Evolutionary conservation across 2,888 invertebrate genomes (phyloP).

Genomic region (Polietes domitor): DNA sequence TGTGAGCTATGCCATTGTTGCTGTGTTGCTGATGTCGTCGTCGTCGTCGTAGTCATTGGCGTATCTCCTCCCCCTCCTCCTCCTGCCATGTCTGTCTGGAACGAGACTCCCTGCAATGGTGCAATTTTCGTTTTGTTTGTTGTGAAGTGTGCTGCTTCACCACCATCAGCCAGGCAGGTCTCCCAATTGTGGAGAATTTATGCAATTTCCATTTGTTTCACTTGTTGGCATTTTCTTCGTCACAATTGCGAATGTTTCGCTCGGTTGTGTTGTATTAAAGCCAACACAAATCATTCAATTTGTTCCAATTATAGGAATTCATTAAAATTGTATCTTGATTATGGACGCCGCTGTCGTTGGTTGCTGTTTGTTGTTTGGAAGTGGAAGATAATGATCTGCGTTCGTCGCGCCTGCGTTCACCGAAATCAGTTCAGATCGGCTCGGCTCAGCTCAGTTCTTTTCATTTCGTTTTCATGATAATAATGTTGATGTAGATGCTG

Average conservation of each 20-base stretch:
- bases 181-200: neutral
- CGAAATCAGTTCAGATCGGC: slow-evolving; percentile 5
- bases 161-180: neutral
- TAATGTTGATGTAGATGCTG: neutral
- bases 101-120: neutral
- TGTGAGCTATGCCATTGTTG: neutral
- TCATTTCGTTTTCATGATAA: slow-evolving; percentile 1
- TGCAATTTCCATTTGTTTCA: slow-evolving; percentile 17
- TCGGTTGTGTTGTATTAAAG: neutral
- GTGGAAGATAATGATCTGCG: neutral
- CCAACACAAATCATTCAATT: slow-evolving; percentile 49
- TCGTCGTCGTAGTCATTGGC: slow-evolving; percentile 42
- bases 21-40: slow-evolving; percentile 32
- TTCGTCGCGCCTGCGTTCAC: slow-evolving; percentile 49
- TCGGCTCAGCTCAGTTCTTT: neutral
- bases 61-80: slow-evolving; percentile 38
- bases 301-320: slow-evolving; percentile 50
- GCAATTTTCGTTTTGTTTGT: slow-evolving; percentile 25
- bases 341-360: neutral
- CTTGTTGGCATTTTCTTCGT: slow-evolving; percentile 6
- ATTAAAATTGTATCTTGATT: slow-evolving; percentile 49
- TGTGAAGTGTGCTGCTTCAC: slow-evolving; percentile 33
- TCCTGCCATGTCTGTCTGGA: neutral
- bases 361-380: no score
- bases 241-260: neutral